Conservation (phyloP, 2,113 vertebrate species). For the Dipodomys ordii region DNA sequence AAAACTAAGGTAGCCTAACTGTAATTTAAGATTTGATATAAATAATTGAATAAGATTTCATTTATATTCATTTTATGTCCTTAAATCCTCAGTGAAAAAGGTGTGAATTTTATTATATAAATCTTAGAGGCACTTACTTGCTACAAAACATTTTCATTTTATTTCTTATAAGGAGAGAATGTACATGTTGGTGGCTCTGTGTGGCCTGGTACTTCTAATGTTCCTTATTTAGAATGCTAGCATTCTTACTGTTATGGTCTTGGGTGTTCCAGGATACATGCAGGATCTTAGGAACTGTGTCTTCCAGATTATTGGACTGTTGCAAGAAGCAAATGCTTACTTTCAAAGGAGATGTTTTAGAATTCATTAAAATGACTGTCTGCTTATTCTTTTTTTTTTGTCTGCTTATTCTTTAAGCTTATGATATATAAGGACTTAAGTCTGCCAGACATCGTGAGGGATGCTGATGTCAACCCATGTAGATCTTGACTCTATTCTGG, state of each 20-base stretch:
- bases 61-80: background rate
- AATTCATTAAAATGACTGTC: background rate
- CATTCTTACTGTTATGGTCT: background rate
- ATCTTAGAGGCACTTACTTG: background rate
- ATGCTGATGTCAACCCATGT: background rate
- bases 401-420: background rate
- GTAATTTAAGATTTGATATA: background rate
- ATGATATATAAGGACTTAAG: fast-evolving
- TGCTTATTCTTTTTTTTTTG: background rate
- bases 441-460: background rate
- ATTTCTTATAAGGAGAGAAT: background rate
- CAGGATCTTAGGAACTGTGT: background rate
- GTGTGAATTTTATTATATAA: background rate
- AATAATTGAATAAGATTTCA: background rate
- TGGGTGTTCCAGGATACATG: background rate
- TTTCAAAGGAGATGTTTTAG: conserved; percentile 34
- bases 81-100: background rate
- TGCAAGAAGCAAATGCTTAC: background rate
- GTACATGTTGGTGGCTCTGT: background rate
- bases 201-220: background rate
- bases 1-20: background rate
- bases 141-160: background rate
- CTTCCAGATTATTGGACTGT: background rate
- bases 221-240: background rate
- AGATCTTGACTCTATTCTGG: background rate